Percentiles rank a stretch among this genome's conserved stretches.
Evolutionary conservation across 2,888 invertebrate genomes (phyloP).

Genomic region (Nomada ruficornis): DNA sequence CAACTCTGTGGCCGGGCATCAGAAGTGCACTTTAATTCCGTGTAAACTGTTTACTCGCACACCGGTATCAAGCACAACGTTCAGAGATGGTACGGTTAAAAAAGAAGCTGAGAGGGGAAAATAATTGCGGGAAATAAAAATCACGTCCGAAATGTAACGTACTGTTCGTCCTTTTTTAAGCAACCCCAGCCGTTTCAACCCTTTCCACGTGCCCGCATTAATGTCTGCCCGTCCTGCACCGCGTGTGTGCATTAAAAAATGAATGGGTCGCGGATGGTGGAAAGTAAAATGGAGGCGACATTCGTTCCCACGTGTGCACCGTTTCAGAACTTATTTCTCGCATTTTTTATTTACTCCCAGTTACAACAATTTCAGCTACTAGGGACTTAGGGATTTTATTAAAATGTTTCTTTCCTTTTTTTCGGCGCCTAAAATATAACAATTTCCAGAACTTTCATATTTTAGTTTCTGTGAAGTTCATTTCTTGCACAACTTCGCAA

Average conservation of each 20-base stretch:
- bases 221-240: not conserved
- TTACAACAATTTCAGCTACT: too few relatives aligned
- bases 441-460: too few relatives aligned
- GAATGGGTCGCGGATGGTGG: slow-evolving; percentile 17
- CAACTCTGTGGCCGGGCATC: not conserved
- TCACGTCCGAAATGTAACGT: slow-evolving; percentile 40
- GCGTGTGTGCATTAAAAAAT: slow-evolving; percentile 34
- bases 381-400: too few relatives aligned
- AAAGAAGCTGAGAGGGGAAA: not conserved
- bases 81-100: not conserved
- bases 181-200: not conserved
- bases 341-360: too few relatives aligned
- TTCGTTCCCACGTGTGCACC: not conserved
- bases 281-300: slow-evolving; percentile 37
- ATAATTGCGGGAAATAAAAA: slow-evolving; percentile 34
- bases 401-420: too few relatives aligned
- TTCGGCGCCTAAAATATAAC: too few relatives aligned
- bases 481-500: too few relatives aligned
- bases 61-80: not conserved
- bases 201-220: slow-evolving; percentile 6
- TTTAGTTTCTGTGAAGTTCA: too few relatives aligned
- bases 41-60: slow-evolving; percentile 39
- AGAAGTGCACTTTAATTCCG: slow-evolving; percentile 33
- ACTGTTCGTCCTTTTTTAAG: slow-evolving; percentile 30
- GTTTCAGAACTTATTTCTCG: not conserved